phyloP scores from a whole-genome alignment of 1,140 invertebrate species.

The Meloidogyne floridensis region DNA sequence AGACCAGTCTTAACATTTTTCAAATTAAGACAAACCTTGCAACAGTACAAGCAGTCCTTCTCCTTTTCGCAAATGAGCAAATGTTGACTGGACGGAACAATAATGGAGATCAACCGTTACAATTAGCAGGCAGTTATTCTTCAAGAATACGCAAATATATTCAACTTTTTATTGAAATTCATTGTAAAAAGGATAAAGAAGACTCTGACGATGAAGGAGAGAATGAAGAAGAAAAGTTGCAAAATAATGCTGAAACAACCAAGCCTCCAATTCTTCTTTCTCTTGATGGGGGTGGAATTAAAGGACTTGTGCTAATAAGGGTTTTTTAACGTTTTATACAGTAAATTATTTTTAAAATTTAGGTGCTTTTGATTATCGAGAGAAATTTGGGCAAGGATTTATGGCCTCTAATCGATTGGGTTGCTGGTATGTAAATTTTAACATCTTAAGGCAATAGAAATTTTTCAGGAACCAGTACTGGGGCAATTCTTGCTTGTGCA shows the following conservation, averaged over 20 bases:
- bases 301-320: background rate
- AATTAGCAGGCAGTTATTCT: background rate
- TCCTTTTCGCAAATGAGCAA: background rate
- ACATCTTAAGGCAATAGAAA: background rate
- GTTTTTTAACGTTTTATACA: background rate
- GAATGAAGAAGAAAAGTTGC: background rate
- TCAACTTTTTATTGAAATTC: background rate
- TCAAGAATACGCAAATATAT: background rate
- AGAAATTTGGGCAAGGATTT: background rate
- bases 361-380: background rate
- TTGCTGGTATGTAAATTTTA: background rate
- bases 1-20: no score
- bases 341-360: no score
- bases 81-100: background rate
- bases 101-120: background rate
- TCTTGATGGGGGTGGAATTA: background rate
- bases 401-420: background rate
- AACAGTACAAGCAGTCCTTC: background rate
- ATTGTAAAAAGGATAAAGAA: background rate
- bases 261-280: constrained; percentile 15
- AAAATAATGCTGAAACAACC: background rate
- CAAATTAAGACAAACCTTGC: background rate
- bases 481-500: background rate
- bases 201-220: background rate
- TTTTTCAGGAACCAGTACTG: constrained; percentile 77